Conservation (phyloP, 2,113 vertebrate genomes). For the Oceanites oceanicus region DNA sequence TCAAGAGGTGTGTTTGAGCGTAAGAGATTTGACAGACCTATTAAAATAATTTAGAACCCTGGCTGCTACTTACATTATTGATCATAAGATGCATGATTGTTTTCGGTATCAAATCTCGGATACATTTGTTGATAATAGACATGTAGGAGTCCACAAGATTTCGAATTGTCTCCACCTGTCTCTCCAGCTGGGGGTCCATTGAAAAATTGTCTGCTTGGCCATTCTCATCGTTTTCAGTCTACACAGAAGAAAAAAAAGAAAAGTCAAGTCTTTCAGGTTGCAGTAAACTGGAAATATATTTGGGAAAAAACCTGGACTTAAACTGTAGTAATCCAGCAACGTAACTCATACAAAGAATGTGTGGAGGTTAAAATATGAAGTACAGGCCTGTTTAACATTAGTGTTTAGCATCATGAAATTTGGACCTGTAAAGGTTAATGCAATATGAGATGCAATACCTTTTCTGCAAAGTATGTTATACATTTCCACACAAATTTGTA, state of each 20-base stretch:
- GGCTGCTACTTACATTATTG: slow-evolving; percentile 82
- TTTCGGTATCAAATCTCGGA: slow-evolving; percentile 92
- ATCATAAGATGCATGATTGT: slow-evolving; percentile 95
- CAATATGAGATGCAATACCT: neutral
- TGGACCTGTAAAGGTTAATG: neutral
- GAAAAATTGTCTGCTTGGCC: slow-evolving; percentile 84
- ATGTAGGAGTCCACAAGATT: slow-evolving; percentile 94
- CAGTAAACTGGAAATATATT: neutral
- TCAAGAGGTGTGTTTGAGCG: neutral
- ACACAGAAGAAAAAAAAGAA: neutral
- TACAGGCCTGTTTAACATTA: neutral
- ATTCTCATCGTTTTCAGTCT: slow-evolving; percentile 81
- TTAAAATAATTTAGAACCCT: neutral
- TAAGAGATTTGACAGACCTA: neutral
- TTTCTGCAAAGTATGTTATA: neutral
- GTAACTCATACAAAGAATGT: neutral
- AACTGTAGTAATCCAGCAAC: neutral
- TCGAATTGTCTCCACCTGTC: slow-evolving; percentile 92
- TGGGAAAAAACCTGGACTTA: neutral
- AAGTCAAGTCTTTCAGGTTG: neutral
- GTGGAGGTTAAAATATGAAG: neutral
- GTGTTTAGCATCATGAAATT: neutral
- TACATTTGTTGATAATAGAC: slow-evolving; percentile 89
- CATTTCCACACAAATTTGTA: neutral
- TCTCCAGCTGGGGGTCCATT: slow-evolving; percentile 89